phyloP scores from a whole-genome alignment of 2,113 vertebrate species.

The Mustelus asterias region DNA sequence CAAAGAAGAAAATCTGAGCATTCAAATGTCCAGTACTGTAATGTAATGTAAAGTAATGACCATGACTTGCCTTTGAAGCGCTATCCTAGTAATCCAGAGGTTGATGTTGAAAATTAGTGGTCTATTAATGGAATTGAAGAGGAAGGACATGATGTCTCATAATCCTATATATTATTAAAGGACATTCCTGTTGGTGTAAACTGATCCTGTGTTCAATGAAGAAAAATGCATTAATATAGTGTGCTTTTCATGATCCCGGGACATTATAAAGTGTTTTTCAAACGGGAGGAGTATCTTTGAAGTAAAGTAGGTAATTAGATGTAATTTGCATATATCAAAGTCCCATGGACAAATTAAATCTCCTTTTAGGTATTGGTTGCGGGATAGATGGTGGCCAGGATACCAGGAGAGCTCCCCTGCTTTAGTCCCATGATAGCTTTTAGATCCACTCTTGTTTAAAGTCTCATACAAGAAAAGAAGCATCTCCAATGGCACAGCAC shows the following conservation, averaged over 20 bases:
- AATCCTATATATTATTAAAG: not conserved
- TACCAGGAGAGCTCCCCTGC: not conserved
- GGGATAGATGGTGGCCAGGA: not conserved
- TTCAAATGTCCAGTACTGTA: not conserved
- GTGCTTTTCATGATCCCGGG: not conserved
- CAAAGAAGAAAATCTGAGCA: not conserved
- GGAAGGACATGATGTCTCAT: not conserved
- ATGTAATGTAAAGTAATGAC: not conserved
- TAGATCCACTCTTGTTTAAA: not conserved
- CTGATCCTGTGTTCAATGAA: not conserved
- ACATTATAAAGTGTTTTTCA: not conserved
- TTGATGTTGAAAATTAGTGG: not conserved
- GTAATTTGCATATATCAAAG: not conserved
- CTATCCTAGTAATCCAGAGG: not conserved
- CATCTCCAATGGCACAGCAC: not conserved
- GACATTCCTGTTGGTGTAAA: not conserved
- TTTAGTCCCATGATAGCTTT: not conserved
- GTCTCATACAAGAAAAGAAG: not conserved
- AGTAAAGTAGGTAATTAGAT: not conserved
- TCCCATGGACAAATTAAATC: not conserved
- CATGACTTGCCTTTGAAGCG: not conserved
- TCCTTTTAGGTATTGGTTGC: not conserved
- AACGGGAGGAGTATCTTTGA: not conserved
- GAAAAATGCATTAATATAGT: not conserved
- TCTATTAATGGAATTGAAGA: not conserved